phyloP scores from a whole-genome alignment of 2,888 invertebrate genomes.

The Clistopyga incitator region DNA sequence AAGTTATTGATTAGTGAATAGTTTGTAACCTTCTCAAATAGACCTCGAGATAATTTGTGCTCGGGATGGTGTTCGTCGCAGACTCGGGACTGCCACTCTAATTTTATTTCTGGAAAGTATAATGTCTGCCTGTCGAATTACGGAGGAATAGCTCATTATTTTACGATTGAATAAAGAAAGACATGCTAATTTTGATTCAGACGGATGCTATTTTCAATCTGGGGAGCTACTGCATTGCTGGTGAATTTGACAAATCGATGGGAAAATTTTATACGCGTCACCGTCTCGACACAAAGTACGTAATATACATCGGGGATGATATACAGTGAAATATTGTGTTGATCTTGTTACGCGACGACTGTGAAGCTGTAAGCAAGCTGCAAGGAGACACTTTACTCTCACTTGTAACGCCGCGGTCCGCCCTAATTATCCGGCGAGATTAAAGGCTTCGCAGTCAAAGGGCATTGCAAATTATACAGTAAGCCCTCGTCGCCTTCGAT shows the following conservation, averaged over 20 bases:
- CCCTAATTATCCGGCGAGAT: conserved; percentile 67
- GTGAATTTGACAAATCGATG: neutral
- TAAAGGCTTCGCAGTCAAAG: conserved; percentile 68
- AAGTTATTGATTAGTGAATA: no score
- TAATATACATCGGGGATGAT: neutral
- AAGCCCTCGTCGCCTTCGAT: conserved; percentile 60
- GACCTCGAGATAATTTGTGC: no score
- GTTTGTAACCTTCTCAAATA: no score
- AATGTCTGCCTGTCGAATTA: neutral
- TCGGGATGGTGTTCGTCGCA: neutral
- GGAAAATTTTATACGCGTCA: neutral
- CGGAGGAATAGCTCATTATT: neutral
- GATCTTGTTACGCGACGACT: conserved; percentile 25
- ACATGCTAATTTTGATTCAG: neutral
- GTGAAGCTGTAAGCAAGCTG: conserved; percentile 21
- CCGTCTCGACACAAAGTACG: neutral
- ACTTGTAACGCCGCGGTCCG: conserved; percentile 62
- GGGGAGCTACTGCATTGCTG: no score
- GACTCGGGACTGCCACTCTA: neutral
- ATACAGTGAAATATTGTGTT: conserved; percentile 13
- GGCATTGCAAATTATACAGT: conserved; percentile 66
- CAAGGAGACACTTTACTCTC: conserved; percentile 58
- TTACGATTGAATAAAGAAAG: neutral
- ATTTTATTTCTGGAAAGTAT: neutral
- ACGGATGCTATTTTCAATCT: no score